phyloP scores from a whole-genome alignment of 2,113 vertebrate genomes.

The Aegithalos caudatus region DNA sequence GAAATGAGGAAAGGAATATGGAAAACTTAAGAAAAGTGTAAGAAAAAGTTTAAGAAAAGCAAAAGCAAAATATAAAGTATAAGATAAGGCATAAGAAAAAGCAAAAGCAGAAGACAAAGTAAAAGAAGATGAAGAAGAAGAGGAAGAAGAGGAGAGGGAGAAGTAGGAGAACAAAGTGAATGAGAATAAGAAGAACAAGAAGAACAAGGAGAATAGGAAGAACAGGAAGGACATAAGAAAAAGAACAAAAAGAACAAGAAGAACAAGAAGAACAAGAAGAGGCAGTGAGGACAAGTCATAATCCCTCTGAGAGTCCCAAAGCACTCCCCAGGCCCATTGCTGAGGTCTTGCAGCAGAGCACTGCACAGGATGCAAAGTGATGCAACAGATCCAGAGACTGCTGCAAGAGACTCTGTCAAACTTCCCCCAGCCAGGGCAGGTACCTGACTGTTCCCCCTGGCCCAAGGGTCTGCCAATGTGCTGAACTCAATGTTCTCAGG shows the following conservation, averaged over 20 bases:
- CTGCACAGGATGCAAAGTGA: not conserved
- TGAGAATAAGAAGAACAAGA: not conserved
- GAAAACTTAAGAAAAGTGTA: not conserved
- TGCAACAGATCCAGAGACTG: too few species aligned
- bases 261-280: not conserved
- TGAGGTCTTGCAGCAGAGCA: not conserved
- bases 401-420: not conserved
- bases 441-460: not conserved
- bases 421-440: not conserved
- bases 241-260: not conserved
- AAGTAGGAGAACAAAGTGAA: too few species aligned
- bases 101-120: not conserved
- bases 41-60: not conserved
- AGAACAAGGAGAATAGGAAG: not conserved
- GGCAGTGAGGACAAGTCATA: too few species aligned
- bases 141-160: not conserved
- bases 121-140: too few species aligned
- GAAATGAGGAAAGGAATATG: not conserved
- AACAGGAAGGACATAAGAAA: accelerated
- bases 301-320: not conserved
- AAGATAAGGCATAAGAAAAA: not conserved
- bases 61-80: not conserved
- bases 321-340: not conserved
- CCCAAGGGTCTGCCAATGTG: not conserved
- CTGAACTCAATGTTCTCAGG: not conserved